A percentile compares a stretch with the other conserved stretches of the same genome.
Evolutionary conservation across 1,140 invertebrate genomes (phyloP).

Genomic region (Drosophila murphyi): DNA sequence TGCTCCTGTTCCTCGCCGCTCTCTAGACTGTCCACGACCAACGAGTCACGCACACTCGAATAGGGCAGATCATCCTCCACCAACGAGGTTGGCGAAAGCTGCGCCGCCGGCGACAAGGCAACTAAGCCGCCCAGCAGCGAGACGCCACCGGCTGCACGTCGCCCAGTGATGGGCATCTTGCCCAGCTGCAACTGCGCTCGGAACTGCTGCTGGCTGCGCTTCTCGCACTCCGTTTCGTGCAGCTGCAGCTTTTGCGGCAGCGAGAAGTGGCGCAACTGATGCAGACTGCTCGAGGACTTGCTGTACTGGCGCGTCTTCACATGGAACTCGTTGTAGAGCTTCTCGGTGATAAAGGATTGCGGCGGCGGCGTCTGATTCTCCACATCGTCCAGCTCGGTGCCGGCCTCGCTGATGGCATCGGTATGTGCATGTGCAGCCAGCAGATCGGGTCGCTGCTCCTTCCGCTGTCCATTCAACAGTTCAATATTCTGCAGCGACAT

Average conservation of each 20-base stretch:
- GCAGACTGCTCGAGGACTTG: conserved; percentile 87
- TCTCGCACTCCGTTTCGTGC: conserved; percentile 67
- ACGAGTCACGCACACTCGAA: conserved; percentile 80
- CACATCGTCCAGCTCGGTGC: conserved; percentile 75
- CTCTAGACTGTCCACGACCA: conserved; percentile 64
- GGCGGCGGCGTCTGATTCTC: conserved; percentile 83
- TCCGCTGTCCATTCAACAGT: conserved; percentile 64
- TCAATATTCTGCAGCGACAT: conserved; percentile 82
- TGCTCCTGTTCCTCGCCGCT: conserved; percentile 11
- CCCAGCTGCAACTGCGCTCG: conserved; percentile 38
- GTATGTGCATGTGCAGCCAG: conserved; percentile 60
- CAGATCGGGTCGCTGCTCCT: conserved; percentile 67
- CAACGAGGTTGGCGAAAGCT: conserved; percentile 53
- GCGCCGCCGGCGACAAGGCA: conserved; percentile 34
- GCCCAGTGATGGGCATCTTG: conserved; percentile 62
- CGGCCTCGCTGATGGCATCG: conserved; percentile 77
- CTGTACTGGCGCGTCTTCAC: conserved; percentile 87
- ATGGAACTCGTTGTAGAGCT: conserved; percentile 87
- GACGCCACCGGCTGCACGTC: conserved; percentile 76
- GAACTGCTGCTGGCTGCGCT: conserved; percentile 57
- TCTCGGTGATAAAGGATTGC: conserved; percentile 87
- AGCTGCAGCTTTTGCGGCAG: conserved; percentile 79
- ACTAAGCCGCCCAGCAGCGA: conserved; percentile 62
- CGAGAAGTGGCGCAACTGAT: conserved; percentile 84
- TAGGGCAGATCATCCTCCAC: conserved; percentile 82